Conservation (phyloP, 2,888 invertebrate genomes). For the Xylophagus ater region DNA sequence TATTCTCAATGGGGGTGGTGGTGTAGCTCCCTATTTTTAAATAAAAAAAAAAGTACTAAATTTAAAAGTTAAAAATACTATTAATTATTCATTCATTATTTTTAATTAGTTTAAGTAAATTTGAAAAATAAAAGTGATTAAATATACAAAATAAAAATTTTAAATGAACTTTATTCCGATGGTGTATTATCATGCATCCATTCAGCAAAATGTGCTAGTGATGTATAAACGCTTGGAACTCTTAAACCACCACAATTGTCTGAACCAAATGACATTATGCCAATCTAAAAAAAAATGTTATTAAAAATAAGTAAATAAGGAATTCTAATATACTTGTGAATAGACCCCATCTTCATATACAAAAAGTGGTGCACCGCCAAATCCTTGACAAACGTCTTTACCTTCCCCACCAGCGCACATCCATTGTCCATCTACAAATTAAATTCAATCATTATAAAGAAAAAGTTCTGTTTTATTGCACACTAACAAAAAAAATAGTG, state of each 20-base stretch:
- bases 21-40: too few relatives aligned
- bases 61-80: too few relatives aligned
- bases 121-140: too few relatives aligned
- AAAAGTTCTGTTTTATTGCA: too few relatives aligned
- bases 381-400: conserved; percentile 67
- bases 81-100: too few relatives aligned
- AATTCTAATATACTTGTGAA: conserved; percentile 48
- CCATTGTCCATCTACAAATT: conserved; percentile 45
- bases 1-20: too few relatives aligned
- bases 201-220: conserved; percentile 58
- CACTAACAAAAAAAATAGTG: neutral
- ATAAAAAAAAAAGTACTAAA: too few relatives aligned
- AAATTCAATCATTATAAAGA: too few relatives aligned
- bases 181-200: conserved; percentile 67
- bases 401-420: conserved; percentile 67
- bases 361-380: conserved; percentile 64
- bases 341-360: conserved; percentile 49
- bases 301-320: conserved; percentile 3
- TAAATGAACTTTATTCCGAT: conserved; percentile 30
- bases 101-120: too few relatives aligned
- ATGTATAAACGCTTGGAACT: conserved; percentile 66
- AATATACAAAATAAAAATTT: too few relatives aligned
- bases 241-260: conserved; percentile 63
- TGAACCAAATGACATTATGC: conserved; percentile 69
- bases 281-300: conserved; percentile 45